Base-by-base conservation (phyloP, 2,888 invertebrate species). In the Lasioglossum zephyrum region DNA sequence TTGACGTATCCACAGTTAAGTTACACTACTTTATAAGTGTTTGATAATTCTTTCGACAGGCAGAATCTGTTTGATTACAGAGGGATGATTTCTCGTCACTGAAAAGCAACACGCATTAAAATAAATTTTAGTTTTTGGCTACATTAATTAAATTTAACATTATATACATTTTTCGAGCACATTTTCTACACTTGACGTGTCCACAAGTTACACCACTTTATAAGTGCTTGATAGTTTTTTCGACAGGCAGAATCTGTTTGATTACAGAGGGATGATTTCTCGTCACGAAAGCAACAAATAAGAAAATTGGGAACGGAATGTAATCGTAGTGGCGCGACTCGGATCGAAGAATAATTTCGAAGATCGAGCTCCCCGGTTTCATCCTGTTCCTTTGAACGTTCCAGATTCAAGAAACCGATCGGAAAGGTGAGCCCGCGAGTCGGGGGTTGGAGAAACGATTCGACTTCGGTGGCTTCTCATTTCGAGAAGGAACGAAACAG, bases 401-500 rank as follows among this genome's bases (percentile, higher is more conserved):
- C 31, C 63, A n/a, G 57, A n/a, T 57, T n/a, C n/a, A n/a, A n/a
- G 57, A n/a, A 57, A 57, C 57, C n/a, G 57, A 63, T 63, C 63
- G 63, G 31, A 31, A 31, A 31, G 31, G 63, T 6, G 63, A 63
- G 5, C 63, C 6, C 36, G 36, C 18, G 57, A 26, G 26, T 22
- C 60, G 16, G n/a, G 18, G 39, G 39, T 22, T n/a, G 11, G 44
- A n/a, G 63, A 81, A 69, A 70, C 79, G 76, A 79, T 63, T 63
- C 73, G 63, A 53, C 74, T 36, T 4, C 82, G 73, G 63, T 63
- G 77, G 83, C 77, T 70, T 73, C 70, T 73, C 60, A 36, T 79
- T 69, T 76, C 57, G 49, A 47, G n/a, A 63, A 73, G 69, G 69
- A 85, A 82, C 81, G 69, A 73, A 77, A 79, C 79, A 79, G 36